Conservation (phyloP, 2,797 vertebrate species). For the Platalea minor region DNA sequence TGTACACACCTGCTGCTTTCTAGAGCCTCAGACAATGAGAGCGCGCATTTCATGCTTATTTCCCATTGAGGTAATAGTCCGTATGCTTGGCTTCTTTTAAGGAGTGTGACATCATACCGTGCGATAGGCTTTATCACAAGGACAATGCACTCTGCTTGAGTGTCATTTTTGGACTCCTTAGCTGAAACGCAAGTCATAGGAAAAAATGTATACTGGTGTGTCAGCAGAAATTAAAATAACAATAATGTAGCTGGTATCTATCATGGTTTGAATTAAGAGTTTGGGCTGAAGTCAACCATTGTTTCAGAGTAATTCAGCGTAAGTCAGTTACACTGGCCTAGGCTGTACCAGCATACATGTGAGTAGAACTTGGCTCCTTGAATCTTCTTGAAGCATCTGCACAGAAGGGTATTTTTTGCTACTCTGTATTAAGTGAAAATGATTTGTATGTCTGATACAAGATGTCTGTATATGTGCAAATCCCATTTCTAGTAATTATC, state of each 20-base stretch:
- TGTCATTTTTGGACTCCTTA: slow-evolving; percentile 10
- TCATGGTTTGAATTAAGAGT: slow-evolving; percentile 17
- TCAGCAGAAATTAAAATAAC: slow-evolving; percentile 21
- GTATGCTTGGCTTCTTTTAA: not conserved
- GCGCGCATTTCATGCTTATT: fast-evolving
- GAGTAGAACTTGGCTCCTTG: not conserved
- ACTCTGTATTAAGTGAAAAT: not conserved
- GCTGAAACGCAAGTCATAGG: not conserved
- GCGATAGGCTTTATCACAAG: not conserved
- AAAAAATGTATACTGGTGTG: not conserved
- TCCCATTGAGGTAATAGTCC: not conserved
- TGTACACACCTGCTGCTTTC: not conserved
- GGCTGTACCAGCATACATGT: not conserved
- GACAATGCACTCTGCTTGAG: not conserved
- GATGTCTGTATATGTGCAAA: not conserved
- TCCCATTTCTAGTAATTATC: not conserved
- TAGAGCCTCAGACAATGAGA: not conserved
- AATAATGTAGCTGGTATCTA: not conserved
- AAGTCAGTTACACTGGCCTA: not conserved
- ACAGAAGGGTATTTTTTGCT: not conserved
- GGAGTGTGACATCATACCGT: not conserved
- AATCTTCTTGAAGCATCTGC: not conserved
- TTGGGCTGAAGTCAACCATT: slow-evolving; percentile 1
- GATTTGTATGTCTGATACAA: not conserved
- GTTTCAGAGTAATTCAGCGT: not conserved